Evolutionary conservation across 2,797 vertebrate species (phyloP).

Genomic region (Galaxias olidus): DNA sequence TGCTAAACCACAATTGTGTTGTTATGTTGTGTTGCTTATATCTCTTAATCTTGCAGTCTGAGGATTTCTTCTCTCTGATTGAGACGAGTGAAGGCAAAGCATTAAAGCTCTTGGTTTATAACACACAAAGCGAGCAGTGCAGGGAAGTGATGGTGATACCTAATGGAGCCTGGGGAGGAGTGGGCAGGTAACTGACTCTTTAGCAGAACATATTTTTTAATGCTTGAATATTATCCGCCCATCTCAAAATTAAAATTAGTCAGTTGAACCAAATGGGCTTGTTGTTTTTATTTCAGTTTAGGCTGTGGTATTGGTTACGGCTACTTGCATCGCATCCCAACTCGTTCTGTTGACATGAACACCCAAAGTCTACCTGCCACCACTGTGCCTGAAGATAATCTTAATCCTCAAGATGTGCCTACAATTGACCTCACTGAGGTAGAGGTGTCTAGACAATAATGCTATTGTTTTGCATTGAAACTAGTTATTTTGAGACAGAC

Average conservation of each 20-base stretch:
- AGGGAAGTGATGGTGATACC: slow-evolving; percentile 92
- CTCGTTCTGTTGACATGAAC: slow-evolving; percentile 54
- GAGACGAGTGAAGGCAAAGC: slow-evolving; percentile 90
- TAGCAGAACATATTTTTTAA: not conserved
- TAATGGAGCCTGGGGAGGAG: slow-evolving; percentile 95
- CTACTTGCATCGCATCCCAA: slow-evolving; percentile 93
- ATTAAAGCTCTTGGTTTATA: slow-evolving; percentile 92
- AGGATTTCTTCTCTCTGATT: slow-evolving; percentile 93
- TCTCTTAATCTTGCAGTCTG: slow-evolving; percentile 74
- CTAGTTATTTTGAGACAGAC: not conserved
- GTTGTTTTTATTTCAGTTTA: slow-evolving; percentile 41
- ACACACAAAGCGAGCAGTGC: slow-evolving; percentile 82
- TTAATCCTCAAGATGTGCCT: slow-evolving; percentile 29
- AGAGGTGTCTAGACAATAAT: slow-evolving; percentile 14
- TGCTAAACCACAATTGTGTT: not conserved
- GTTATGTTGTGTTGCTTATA: not conserved
- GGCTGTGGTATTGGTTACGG: slow-evolving; percentile 96
- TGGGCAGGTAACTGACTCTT: slow-evolving; percentile 82
- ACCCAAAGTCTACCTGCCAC: slow-evolving; percentile 47
- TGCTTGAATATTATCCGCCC: not conserved
- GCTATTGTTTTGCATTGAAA: not conserved
- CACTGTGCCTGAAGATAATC: slow-evolving; percentile 16
- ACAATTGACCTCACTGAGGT: slow-evolving; percentile 74
- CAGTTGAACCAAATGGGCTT: no score
- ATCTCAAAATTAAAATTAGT: no score